A percentile compares a stretch with the other conserved stretches of the same genome.
These are phyloP conservation scores for Corydoras sp. DNA, from an alignment of 2,113 vertebrate species.

Conservation along the genomic window DNA sequence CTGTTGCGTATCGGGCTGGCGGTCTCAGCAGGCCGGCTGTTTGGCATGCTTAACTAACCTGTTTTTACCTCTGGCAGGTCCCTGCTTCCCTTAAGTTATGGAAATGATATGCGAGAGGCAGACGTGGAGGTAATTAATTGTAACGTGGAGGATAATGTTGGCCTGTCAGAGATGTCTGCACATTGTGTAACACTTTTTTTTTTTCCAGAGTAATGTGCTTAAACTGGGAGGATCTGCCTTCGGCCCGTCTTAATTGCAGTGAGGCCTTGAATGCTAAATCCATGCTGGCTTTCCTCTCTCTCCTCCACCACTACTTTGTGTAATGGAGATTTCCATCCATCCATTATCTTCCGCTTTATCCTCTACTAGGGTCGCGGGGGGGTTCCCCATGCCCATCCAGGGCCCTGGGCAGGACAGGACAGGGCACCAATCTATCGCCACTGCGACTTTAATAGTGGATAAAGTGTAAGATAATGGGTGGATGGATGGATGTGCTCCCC, in stretches of 20 bases:
- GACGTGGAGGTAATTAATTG: conserved; percentile 98
- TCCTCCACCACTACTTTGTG: conserved; percentile 14
- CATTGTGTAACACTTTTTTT: conserved; percentile 82
- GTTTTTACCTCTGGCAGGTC: conserved; percentile 72
- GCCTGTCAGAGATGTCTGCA: conserved; percentile 91
- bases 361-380: too few species aligned
- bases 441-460: too few species aligned
- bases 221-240: conserved; percentile 85
- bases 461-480: too few species aligned
- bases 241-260: conserved; percentile 82
- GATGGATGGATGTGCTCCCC: too few species aligned
- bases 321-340: conserved; percentile 23
- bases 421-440: too few species aligned
- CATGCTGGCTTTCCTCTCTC: conserved; percentile 48
- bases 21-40: conserved; percentile 45
- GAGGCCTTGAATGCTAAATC: conserved; percentile 74
- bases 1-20: conserved; percentile 18
- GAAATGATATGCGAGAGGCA: conserved; percentile 93
- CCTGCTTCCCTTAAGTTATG: conserved; percentile 91
- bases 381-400: too few species aligned
- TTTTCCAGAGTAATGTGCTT: conserved; percentile 81
- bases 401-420: too few species aligned
- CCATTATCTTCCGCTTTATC: too few species aligned
- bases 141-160: conserved; percentile 98
- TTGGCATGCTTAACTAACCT: conserved; percentile 84